Evolutionary conservation across 2,797 vertebrate species (phyloP).

Genomic region (Spondyliosoma cantharus): DNA sequence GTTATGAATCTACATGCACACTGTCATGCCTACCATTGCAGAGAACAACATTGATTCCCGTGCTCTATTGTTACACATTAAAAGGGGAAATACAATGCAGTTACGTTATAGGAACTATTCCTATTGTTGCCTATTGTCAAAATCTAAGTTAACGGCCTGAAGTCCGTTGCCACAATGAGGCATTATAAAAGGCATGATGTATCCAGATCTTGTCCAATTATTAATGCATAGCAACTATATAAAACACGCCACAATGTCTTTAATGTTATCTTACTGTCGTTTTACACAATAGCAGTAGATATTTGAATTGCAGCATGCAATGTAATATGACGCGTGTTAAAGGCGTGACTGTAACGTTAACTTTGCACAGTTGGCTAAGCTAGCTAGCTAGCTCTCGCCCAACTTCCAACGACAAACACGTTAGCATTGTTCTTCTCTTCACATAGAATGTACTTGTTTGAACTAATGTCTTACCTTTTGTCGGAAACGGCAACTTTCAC

Average conservation of each 20-base stretch:
- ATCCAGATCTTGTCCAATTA: neutral
- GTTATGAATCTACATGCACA: neutral
- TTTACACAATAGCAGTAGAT: neutral
- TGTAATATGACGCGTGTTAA: neutral
- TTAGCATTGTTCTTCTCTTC: neutral
- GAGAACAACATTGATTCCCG: neutral
- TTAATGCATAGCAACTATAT: no score
- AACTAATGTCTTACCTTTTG: constrained; percentile 57
- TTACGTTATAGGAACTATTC: neutral
- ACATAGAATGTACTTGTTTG: neutral
- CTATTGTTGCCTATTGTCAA: neutral
- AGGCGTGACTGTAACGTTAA: neutral
- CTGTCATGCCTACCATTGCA: neutral
- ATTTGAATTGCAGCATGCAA: neutral
- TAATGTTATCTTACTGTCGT: neutral
- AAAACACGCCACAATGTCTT: neutral
- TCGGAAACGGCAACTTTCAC: neutral
- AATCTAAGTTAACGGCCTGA: neutral
- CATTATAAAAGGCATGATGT: neutral
- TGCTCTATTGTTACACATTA: neutral
- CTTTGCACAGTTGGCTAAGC: no score
- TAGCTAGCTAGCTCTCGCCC: constrained; percentile 35
- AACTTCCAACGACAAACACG: constrained; percentile 12
- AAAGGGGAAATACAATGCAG: neutral
- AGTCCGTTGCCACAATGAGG: neutral